Evolutionary conservation across 37 sponge, comb jelly and placozoan species (phyloP), one percentile per base, ranked within the genome.

Genomic region (Spongia lamella): DNA sequence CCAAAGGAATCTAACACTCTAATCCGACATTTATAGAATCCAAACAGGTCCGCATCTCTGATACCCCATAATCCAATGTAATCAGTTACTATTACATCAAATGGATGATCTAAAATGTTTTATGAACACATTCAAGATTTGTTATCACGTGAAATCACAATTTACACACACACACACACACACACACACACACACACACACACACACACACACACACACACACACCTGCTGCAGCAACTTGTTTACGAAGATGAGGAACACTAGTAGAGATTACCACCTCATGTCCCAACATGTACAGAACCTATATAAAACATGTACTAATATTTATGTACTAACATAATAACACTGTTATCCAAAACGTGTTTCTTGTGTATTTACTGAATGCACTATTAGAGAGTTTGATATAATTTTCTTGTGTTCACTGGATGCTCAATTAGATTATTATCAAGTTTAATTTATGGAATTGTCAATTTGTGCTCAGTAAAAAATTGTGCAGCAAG

Each of bases 31-130:
- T 89, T 89, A 63, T 89, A 83, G 32, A 60, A 15, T 20, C 59
- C 60, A 37, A 83, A 89, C 75, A 83, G 78, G 14, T 79, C 53
- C 1, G 55, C n/a, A 34, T 57, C 64, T 20, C 68, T 65, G 19
- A 89, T 75, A 6, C 70, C 91, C 52, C 49, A 58, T 49, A 90
- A 51, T 17, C 91, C 91, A 40, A 84, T 84, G 67, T 85, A 90
- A 61, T 90, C 91, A 20, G 91, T 90, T 57, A 85, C 72, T 16
- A 90, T 67, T n/a, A 90, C 62, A 76, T 90, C 91, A 82, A 68
- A 90, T 15, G 14, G 24, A 0, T 34, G 38, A 58, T 63, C 75
- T 77, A 81, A 6, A 58, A 7, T 14, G 56, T n/a, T n/a, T n/a
- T n/a, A n/a, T n/a, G n/a, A n/a, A n/a, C n/a, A n/a, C n/a, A n/a